Conservation (phyloP, 2,888 invertebrate genomes). For the Stegophylla sp. region DNA sequence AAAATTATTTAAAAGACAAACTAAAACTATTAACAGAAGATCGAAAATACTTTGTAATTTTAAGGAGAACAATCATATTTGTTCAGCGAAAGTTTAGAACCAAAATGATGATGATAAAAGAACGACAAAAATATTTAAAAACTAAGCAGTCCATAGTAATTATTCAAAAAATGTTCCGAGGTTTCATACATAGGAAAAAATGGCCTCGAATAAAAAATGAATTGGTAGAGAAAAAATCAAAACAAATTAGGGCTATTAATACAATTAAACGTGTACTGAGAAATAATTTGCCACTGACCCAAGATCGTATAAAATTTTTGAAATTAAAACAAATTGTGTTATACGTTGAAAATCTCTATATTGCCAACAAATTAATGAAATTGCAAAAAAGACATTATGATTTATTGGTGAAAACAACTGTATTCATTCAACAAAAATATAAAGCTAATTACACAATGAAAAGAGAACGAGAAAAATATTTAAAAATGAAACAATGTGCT, state of each 20-base stretch:
- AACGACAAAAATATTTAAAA: slow-evolving; percentile 23
- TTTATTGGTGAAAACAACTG: neutral
- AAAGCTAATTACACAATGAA: slow-evolving; percentile 41
- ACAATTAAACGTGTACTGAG: slow-evolving; percentile 11
- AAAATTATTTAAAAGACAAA: slow-evolving; percentile 46
- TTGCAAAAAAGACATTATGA: neutral
- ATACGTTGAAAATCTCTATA: slow-evolving; percentile 36
- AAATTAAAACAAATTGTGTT: slow-evolving; percentile 38
- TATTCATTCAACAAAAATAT: slow-evolving; percentile 47
- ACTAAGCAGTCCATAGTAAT: slow-evolving; percentile 22
- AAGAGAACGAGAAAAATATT: slow-evolving; percentile 29
- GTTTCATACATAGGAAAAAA: slow-evolving; percentile 29
- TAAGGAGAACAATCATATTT: slow-evolving; percentile 41
- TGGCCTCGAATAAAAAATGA: slow-evolving; percentile 8
- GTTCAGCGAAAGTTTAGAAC: slow-evolving; percentile 58
- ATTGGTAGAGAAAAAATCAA: neutral
- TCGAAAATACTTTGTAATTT: slow-evolving; percentile 44
- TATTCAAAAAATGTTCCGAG: slow-evolving; percentile 56
- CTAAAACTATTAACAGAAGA: slow-evolving; percentile 37
- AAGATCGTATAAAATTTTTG: slow-evolving; percentile 5
- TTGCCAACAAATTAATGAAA: slow-evolving; percentile 39
- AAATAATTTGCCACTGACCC: slow-evolving; percentile 18
- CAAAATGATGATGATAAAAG: slow-evolving; percentile 24
- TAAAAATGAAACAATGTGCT: neutral
- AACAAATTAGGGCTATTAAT: neutral